These are phyloP conservation scores for Caenorhabditis drosophilae DNA, from an alignment of 2,888 invertebrate genomes.

Conservation along the genomic window DNA sequence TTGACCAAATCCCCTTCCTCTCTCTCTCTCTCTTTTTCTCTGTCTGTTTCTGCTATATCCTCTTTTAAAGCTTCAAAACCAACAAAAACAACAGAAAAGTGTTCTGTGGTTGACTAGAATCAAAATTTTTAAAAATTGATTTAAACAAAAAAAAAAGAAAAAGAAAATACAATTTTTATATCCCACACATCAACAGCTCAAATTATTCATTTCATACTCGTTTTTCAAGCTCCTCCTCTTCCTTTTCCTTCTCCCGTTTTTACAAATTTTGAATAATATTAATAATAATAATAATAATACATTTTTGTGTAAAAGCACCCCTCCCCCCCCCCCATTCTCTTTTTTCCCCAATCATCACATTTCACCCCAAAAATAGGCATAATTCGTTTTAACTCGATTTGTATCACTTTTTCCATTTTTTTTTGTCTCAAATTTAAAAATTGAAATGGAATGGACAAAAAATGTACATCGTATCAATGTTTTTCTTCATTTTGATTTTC, in stretches of 20 bases:
- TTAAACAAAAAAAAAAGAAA: background rate
- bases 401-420: background rate
- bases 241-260: conserved; percentile 2
- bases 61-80: background rate
- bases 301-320: too few species aligned
- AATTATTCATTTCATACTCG: conserved; percentile 33
- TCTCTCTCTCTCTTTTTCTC: background rate
- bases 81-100: background rate
- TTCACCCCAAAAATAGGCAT: background rate
- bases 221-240: conserved; percentile 1
- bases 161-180: background rate
- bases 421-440: conserved; percentile 2
- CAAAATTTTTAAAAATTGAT: background rate
- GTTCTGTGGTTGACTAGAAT: background rate
- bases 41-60: too few species aligned
- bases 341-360: too few species aligned
- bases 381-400: conserved; percentile 1
- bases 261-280: too few species aligned
- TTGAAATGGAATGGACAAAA: conserved; percentile 6
- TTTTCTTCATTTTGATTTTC: too few species aligned
- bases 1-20: too few species aligned
- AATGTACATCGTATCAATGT: conserved; percentile 37
- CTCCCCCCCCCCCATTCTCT: background rate
- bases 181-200: conserved; percentile 37
- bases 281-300: too few species aligned